phyloP scores from a whole-genome alignment of 2,888 invertebrate genomes.

The Crematogaster levior region DNA sequence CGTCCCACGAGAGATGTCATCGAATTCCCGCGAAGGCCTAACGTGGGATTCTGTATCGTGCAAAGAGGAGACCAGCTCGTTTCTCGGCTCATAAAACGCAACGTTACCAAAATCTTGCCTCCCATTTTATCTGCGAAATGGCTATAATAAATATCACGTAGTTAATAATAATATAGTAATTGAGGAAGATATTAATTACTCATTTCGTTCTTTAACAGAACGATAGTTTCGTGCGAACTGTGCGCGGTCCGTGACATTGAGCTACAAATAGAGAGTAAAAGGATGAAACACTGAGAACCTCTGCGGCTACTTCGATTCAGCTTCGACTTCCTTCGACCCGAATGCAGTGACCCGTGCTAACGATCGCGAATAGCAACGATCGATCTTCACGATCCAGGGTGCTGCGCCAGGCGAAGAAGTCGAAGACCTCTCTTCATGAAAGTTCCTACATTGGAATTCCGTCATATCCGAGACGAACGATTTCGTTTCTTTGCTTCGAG shows the following conservation, averaged over 20 bases:
- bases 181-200: neutral
- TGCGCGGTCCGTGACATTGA: neutral
- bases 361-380: conserved; percentile 59
- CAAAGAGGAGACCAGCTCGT: neutral
- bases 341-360: conserved; percentile 65
- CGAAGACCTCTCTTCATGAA: conserved; percentile 49
- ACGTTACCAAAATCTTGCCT: conserved; percentile 74
- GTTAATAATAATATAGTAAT: neutral
- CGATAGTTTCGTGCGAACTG: neutral
- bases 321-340: conserved; percentile 63
- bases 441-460: conserved; percentile 38
- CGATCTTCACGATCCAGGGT: conserved; percentile 57
- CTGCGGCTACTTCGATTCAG: conserved; percentile 56
- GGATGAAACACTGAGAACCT: conserved; percentile 54
- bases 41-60: neutral
- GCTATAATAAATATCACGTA: conserved; percentile 44
- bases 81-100: conserved; percentile 51
- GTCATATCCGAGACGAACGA: conserved; percentile 40
- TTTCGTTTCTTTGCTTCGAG: conserved; percentile 7
- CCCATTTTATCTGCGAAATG: conserved; percentile 68
- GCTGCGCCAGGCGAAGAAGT: conserved; percentile 31
- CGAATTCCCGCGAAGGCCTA: neutral
- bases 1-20: neutral
- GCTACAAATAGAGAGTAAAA: conserved; percentile 28
- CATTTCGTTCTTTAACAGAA: neutral